Percentiles rank a stretch among this genome's conserved stretches.
Conservation (phyloP, 2,113 vertebrate genomes). For the Stictonetta naevosa region DNA sequence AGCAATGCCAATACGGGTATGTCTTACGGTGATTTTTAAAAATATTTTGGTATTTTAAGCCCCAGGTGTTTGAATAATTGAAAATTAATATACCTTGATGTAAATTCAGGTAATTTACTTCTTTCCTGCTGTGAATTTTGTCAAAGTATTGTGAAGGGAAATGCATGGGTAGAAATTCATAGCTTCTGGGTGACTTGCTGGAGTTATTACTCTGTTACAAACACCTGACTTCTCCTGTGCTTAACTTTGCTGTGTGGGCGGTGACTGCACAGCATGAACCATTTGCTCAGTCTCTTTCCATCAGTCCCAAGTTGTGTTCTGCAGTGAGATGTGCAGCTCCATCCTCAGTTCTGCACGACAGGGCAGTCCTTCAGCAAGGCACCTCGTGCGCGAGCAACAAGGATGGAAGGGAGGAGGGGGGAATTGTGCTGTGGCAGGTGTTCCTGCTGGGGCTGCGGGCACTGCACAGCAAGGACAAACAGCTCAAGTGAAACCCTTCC, state of each 20-base stretch:
- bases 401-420: neutral
- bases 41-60: neutral
- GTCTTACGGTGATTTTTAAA: neutral
- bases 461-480: neutral
- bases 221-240: neutral
- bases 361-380: neutral
- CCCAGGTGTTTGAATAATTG: neutral
- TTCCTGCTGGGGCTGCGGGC: no score
- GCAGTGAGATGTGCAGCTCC: fast-evolving
- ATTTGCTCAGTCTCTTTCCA: neutral
- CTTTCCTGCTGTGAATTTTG: neutral
- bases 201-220: neutral
- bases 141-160: neutral
- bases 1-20: constrained; percentile 94
- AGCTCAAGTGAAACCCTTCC: neutral
- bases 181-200: neutral
- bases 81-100: neutral
- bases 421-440: neutral
- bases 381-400: neutral
- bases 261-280: neutral
- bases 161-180: neutral
- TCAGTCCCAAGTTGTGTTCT: neutral
- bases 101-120: neutral
- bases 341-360: neutral
- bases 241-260: fast-evolving